A percentile compares a stretch with the other conserved stretches of the same genome.
Evolutionary conservation across 2,797 vertebrate species (phyloP).

Genomic region (Peromyscus aztecus): DNA sequence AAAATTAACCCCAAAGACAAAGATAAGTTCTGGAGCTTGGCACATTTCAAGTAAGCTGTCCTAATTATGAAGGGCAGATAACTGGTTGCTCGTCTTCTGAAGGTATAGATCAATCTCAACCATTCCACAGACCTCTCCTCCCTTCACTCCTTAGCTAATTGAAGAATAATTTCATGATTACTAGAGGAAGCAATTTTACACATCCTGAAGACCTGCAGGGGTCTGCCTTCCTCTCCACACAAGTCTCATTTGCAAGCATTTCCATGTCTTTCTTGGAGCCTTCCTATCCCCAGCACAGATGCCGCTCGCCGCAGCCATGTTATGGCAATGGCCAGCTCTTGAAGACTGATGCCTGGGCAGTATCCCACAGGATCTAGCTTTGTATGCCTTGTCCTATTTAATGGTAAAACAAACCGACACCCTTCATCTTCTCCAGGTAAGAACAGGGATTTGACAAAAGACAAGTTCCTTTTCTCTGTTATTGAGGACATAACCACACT

Average conservation of each 20-base stretch:
- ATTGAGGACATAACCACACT: background rate
- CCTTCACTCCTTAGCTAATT: background rate
- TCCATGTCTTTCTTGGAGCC: background rate
- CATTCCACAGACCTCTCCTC: background rate
- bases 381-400: background rate
- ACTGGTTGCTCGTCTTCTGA: background rate
- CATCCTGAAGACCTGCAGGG: background rate
- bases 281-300: background rate
- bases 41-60: background rate
- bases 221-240: background rate
- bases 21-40: background rate
- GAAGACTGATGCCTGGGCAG: background rate
- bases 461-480: background rate
- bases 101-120: background rate
- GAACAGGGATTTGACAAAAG: background rate
- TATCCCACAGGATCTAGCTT: background rate
- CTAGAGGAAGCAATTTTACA: background rate
- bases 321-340: background rate
- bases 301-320: background rate
- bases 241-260: background rate
- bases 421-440: background rate
- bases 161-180: constrained; percentile 28
- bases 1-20: constrained; percentile 3
- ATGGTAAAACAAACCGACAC: background rate
- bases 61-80: background rate